phyloP scores from a whole-genome alignment of 2,797 vertebrate genomes.

The Cirrhinus molitorella region DNA sequence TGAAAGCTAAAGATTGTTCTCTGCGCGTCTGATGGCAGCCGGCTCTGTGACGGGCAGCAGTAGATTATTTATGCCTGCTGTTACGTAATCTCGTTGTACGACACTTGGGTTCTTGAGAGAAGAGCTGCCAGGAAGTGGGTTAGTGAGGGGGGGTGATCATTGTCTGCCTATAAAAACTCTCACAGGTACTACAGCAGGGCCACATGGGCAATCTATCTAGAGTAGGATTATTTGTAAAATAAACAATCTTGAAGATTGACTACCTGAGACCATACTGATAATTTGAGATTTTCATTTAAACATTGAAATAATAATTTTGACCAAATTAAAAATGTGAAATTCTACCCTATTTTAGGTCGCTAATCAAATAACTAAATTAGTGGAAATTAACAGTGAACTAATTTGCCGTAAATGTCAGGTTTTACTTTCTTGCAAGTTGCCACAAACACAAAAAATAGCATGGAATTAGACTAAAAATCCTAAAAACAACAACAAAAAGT shows the following conservation, averaged over 20 bases:
- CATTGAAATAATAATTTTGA: neutral
- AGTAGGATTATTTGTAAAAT: neutral
- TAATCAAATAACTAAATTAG: neutral
- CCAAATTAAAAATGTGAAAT: neutral
- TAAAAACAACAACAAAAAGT: too few relatives aligned
- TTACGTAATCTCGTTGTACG: constrained; percentile 77
- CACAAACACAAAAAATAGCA: too few relatives aligned
- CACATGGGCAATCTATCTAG: neutral
- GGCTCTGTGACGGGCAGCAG: constrained; percentile 53
- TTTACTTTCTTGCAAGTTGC: too few relatives aligned
- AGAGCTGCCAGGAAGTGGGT: constrained; percentile 62
- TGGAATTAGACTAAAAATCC: too few relatives aligned
- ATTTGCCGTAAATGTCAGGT: too few relatives aligned
- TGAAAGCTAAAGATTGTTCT: constrained; percentile 43
- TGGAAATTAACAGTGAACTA: neutral
- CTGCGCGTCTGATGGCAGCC: constrained; percentile 20
- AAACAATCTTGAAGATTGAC: neutral
- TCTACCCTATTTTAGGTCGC: neutral
- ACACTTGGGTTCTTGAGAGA: constrained; percentile 75
- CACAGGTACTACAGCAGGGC: constrained; percentile 10
- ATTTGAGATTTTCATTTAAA: neutral
- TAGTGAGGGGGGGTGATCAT: neutral
- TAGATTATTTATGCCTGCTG: constrained; percentile 71
- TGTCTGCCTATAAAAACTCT: neutral
- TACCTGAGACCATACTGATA: neutral